Evolutionary conservation across 2,797 vertebrate species (phyloP).

Genomic region (Pangasius mekongensis): DNA sequence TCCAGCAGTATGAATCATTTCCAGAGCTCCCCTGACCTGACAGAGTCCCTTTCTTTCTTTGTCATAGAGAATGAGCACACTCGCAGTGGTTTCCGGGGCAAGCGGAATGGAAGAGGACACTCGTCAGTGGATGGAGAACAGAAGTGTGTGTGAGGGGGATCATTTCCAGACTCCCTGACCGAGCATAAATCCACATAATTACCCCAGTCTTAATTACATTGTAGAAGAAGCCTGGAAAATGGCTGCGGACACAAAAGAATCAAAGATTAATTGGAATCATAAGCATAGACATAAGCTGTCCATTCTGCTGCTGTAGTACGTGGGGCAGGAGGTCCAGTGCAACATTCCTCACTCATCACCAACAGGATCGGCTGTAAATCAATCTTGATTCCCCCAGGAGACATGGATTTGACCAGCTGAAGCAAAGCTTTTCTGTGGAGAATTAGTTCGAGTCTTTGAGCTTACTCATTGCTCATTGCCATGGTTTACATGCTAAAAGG

Average conservation of each 20-base stretch:
- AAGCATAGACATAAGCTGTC: conserved; percentile 73
- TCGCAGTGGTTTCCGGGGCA: conserved; percentile 30
- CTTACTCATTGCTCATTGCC: conserved; percentile 28
- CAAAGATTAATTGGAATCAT: conserved; percentile 71
- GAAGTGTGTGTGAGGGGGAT: conserved; percentile 32
- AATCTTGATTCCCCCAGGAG: conserved; percentile 36
- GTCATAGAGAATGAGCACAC: conserved; percentile 41
- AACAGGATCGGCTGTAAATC: conserved; percentile 54
- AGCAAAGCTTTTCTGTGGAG: conserved; percentile 30
- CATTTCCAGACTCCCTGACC: conserved; percentile 51
- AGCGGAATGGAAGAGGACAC: conserved; percentile 23
- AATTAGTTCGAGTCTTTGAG: conserved; percentile 21
- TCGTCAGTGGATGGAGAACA: conserved; percentile 22
- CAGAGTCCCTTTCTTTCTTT: conserved; percentile 50
- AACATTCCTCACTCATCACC: conserved; percentile 50
- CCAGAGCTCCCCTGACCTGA: conserved; percentile 59
- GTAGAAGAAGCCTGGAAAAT: conserved; percentile 64
- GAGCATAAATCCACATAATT: conserved; percentile 68
- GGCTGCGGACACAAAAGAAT: conserved; percentile 76
- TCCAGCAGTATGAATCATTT: conserved; percentile 44
- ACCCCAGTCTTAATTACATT: conserved; percentile 70
- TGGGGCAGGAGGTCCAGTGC: conserved; percentile 58
- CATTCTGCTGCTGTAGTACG: conserved; percentile 57
- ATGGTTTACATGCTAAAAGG: conserved; percentile 41
- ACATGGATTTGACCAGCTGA: conserved; percentile 13